Percentiles rank a stretch among this genome's conserved stretches.
phyloP scores from a whole-genome alignment of 2,888 invertebrate species.

The Spilosoma lubricipeda region DNA sequence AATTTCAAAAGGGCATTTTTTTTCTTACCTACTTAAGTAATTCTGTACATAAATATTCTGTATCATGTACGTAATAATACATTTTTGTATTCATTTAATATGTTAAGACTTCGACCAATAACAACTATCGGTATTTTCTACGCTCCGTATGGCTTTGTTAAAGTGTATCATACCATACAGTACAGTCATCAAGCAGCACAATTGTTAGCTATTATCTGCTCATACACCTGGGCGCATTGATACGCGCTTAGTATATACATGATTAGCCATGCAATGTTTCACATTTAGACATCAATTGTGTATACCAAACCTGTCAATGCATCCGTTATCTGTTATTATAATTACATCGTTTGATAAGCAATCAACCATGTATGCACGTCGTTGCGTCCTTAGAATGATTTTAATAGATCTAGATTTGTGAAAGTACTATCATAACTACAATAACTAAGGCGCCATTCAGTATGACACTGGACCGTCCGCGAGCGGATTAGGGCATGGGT shows the following conservation, averaged over 20 bases:
- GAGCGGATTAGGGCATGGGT: too few relatives aligned
- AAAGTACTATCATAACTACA: not conserved
- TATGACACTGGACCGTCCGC: too few relatives aligned
- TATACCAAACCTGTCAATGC: constrained; percentile 59
- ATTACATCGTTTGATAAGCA: constrained; percentile 33
- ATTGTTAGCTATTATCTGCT: constrained; percentile 65
- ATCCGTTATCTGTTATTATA: constrained; percentile 44
- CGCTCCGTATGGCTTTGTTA: not conserved
- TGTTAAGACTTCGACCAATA: not conserved
- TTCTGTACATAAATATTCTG: too few relatives aligned
- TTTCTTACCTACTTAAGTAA: too few relatives aligned
- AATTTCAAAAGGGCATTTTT: not conserved
- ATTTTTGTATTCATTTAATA: too few relatives aligned
- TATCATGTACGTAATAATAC: not conserved
- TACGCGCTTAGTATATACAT: constrained; percentile 69
- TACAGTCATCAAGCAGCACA: constrained; percentile 56
- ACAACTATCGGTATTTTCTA: not conserved
- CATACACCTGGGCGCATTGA: constrained; percentile 75
- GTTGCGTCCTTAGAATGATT: not conserved
- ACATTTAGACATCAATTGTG: constrained; percentile 64
- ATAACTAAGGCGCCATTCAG: too few relatives aligned
- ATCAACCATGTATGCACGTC: constrained; percentile 10
- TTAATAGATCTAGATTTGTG: not conserved
- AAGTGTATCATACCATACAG: constrained; percentile 44
- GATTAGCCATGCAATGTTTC: constrained; percentile 70